Evolutionary conservation across 2,888 invertebrate species (phyloP), one percentile per base, ranked within the genome.

Genomic region (Argynnis bischoffii): DNA sequence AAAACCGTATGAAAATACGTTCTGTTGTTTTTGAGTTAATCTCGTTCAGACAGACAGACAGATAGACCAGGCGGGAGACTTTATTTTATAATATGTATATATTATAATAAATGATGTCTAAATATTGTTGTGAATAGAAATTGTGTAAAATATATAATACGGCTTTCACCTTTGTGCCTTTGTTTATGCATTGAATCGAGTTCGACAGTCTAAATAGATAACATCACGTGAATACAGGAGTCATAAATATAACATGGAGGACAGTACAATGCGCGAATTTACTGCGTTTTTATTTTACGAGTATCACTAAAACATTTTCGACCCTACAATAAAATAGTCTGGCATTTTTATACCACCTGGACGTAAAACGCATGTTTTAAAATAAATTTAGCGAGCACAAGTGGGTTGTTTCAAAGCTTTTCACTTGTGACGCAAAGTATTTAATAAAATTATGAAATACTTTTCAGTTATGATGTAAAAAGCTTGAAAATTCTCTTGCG

Each of bases 211-310:
- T 61, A 67, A 70, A 70, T 66, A 70, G 72, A 71, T 69, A 74
- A 69, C 64, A 72, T 69, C 66, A 79, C 76, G 72, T 77, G 76
- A 35, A 63, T 76, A 72, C 72, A 60, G 55, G 51, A 73, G 76
- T 78, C 81, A 77, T 88, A 87, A 87, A 88, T 85, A 82, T 78
- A 84, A 80, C 81, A 81, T 80, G 80, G 79, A 80, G 76, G 75
- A 71, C 71, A 77, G 80, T 77, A 88, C 88, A 89, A 88, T 86
- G 87, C 86, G 85, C 84, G 85, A 86, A 85, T 87, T 90, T 86
- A 90, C 87, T 83, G 76, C 83, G 78, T 83, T 89, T 85, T 89
- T 84, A 88, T 89, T 91, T 91, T 89, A 91, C 87, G 88, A 87
- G 74, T 64, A 74, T 75, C 86, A 83, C 85, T 89, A 90, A 89